Evolutionary conservation across 2,888 invertebrate species (phyloP).

Genomic region (Zaprionus lineosus): DNA sequence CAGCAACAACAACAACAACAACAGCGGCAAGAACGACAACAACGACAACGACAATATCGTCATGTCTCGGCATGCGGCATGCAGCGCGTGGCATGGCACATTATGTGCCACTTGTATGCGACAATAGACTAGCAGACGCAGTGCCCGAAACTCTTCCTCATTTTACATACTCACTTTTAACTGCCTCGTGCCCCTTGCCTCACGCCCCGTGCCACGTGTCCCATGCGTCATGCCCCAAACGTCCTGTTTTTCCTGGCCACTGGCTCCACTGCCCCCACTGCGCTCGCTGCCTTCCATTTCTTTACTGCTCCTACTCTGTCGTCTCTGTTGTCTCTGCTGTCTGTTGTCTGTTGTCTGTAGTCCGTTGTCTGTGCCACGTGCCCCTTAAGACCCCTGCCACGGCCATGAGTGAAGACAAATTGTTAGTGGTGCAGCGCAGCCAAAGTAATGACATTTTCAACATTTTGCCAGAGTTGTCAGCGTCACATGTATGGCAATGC

Average conservation of each 20-base stretch:
- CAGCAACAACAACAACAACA: conserved; percentile 9
- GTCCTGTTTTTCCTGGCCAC: neutral
- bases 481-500: neutral
- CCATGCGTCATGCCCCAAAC: neutral
- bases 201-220: too few relatives aligned
- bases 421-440: conserved; percentile 50
- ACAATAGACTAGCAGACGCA: conserved; percentile 55
- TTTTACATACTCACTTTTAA: too few relatives aligned
- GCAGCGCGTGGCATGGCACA: conserved; percentile 51
- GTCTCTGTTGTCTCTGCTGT: too few relatives aligned
- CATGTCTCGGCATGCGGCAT: conserved; percentile 49
- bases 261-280: neutral
- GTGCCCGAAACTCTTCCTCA: neutral
- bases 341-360: too few relatives aligned
- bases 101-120: conserved; percentile 66
- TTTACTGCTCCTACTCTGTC: too few relatives aligned
- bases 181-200: too few relatives aligned
- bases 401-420: conserved; percentile 52
- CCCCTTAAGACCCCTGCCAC: neutral
- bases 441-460: conserved; percentile 64
- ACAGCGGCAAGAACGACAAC: conserved; percentile 12
- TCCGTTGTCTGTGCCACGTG: too few relatives aligned
- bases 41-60: conserved; percentile 29
- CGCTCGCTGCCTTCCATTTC: too few relatives aligned
- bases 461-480: conserved; percentile 36